A percentile compares a stretch with the other conserved stretches of the same genome.
Conservation (phyloP, 2,797 vertebrate species). For the Decapterus maruadsi region DNA sequence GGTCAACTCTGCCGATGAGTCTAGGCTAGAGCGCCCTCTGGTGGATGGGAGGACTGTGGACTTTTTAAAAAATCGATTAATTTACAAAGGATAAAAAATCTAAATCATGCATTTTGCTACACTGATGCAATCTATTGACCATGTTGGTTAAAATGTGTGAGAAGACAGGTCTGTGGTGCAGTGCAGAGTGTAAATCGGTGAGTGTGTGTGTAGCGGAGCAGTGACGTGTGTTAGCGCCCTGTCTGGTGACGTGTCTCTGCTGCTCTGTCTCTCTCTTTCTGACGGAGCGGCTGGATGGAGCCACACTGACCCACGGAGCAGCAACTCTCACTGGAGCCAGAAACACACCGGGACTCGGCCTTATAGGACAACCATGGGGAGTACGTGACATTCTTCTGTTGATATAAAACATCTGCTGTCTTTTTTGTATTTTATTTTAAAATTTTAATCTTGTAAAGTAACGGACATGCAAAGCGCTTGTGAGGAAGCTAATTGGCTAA, state of each 20-base stretch:
- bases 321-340: conserved; percentile 50
- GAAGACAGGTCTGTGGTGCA: not conserved
- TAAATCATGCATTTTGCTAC: not conserved
- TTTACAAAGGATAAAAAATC: not conserved
- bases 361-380: conserved; percentile 81
- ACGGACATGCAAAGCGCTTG: not conserved
- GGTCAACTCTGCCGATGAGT: not conserved
- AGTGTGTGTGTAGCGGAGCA: conserved; percentile 31
- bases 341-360: conserved; percentile 61
- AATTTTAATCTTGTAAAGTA: not conserved
- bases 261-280: conserved; percentile 71
- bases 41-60: conserved; percentile 20
- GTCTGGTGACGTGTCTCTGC: conserved; percentile 88
- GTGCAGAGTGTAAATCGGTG: not conserved
- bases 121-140: fast-evolving
- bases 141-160: fast-evolving
- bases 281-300: conserved; percentile 79
- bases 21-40: conserved; percentile 41
- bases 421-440: not conserved
- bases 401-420: not conserved
- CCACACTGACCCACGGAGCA: conserved; percentile 74
- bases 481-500: conserved; percentile 68
- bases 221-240: conserved; percentile 83
- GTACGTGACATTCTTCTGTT: conserved; percentile 72
- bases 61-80: too few relatives aligned